Base-by-base conservation (phyloP, 2,888 invertebrate species). In the Anodontia alba region DNA sequence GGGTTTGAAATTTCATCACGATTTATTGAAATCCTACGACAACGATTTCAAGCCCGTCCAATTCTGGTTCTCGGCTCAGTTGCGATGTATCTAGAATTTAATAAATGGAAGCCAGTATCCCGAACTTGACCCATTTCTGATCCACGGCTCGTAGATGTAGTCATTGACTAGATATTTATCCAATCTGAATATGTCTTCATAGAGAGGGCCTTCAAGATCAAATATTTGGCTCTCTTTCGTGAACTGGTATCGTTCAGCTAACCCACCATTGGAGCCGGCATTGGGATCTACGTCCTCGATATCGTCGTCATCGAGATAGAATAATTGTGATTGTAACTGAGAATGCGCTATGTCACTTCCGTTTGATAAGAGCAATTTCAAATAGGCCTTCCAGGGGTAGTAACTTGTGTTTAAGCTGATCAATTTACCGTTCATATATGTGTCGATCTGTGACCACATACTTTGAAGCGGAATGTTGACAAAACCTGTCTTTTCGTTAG, bases 131-230 rank as follows among this genome's bases (percentile, higher is more conserved):
- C 46, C 31, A 20, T 57, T 72, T 31, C 74, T 46, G 38, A 81
- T 77, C 46, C 77, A 62, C 46, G 77, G 77, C 51, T 75, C 17
- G 31, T 70, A 54, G 20, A 81, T 36, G 42, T 76, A 73, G 29
- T 76, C 78, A 62, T 81, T 81, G n/a, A 78, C 69, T 12, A 81
- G 38, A 62, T 78, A 78, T 10, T 78, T 78, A 17, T 78, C 76
- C 36, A 81, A 31, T 17, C 43, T 17, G 66, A 81, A 78, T 15
- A 75, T 57, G 62, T 81, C 81, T 38, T 81, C 81, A 31, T 68
- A 72, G 31, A 80, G 51, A 31, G 76, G 73, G 26, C 73, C 73
- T 69, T 75, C 73, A 7, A 80, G 5, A 29, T 76, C 76, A 43
- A 80, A 73, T 12, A 73, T 57, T 12, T 69, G 36, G 42, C 68